These are phyloP conservation scores for Macropis europaea DNA, from an alignment of 2,888 invertebrate genomes.

Conservation along the genomic window DNA sequence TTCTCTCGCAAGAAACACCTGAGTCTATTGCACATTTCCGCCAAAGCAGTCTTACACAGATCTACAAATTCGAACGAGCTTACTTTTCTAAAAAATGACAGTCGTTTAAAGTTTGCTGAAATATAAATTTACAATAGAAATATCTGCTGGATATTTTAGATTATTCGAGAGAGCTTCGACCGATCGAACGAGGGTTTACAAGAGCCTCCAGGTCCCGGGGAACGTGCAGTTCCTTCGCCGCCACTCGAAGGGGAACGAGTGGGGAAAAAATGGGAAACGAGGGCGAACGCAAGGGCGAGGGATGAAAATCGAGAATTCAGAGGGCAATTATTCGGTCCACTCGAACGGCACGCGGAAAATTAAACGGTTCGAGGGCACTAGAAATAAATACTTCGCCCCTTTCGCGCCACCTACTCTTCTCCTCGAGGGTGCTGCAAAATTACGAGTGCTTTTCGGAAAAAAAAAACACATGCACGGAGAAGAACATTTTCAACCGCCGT, in stretches of 20 bases:
- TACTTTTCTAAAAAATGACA: no score
- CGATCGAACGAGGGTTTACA: background rate
- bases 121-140: no score
- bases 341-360: conserved; percentile 43
- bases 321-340: conserved; percentile 41
- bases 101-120: no score
- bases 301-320: conserved; percentile 41
- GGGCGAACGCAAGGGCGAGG: background rate
- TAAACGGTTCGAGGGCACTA: conserved; percentile 46
- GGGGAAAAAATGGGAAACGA: background rate
- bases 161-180: background rate
- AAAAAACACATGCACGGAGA: background rate
- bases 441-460: conserved; percentile 7
- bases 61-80: no score
- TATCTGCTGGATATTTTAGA: background rate
- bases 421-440: conserved; percentile 34
- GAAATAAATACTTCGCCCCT: conserved; percentile 47
- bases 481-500: conserved; percentile 1
- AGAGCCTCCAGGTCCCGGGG: background rate
- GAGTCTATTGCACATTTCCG: no score
- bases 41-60: no score
- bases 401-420: conserved; percentile 24
- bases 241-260: conserved; percentile 11
- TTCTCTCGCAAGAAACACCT: no score
- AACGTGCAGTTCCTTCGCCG: conserved; percentile 15